A percentile compares a stretch with the other conserved stretches of the same genome.
phyloP scores from a whole-genome alignment of 2,797 vertebrate genomes.

The Sternotherus odoratus region DNA sequence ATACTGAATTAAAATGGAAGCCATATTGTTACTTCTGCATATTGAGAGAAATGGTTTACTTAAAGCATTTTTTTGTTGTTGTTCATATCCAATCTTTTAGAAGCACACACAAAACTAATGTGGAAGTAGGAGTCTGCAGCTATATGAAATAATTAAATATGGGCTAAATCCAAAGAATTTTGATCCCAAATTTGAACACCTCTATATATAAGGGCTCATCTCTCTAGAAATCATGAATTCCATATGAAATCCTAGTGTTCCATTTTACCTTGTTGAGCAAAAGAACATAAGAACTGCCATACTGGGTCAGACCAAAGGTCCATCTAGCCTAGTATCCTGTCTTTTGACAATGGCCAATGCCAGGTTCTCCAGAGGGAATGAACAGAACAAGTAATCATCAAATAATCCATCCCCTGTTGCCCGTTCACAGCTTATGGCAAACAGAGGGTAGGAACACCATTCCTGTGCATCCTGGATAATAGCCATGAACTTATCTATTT shows the following conservation, averaged over 20 bases:
- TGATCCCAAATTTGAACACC: background rate
- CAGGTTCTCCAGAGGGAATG: too few species aligned
- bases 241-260: background rate
- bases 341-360: too few species aligned
- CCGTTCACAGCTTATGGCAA: too few species aligned
- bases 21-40: background rate
- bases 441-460: too few species aligned
- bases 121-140: background rate
- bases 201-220: background rate
- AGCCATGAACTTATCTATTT: too few species aligned
- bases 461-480: too few species aligned
- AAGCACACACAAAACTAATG: background rate
- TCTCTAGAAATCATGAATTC: background rate
- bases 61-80: background rate
- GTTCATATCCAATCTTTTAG: background rate
- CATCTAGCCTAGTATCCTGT: too few species aligned
- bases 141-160: background rate
- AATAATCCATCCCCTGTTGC: too few species aligned
- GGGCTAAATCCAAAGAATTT: rapidly evolving
- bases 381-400: too few species aligned
- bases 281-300: background rate
- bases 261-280: background rate
- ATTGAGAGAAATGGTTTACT: background rate
- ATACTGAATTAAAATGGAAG: background rate
- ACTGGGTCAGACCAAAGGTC: too few species aligned